Conservation (phyloP, 2,888 invertebrate species). For the Ischnus inquisitorius region DNA sequence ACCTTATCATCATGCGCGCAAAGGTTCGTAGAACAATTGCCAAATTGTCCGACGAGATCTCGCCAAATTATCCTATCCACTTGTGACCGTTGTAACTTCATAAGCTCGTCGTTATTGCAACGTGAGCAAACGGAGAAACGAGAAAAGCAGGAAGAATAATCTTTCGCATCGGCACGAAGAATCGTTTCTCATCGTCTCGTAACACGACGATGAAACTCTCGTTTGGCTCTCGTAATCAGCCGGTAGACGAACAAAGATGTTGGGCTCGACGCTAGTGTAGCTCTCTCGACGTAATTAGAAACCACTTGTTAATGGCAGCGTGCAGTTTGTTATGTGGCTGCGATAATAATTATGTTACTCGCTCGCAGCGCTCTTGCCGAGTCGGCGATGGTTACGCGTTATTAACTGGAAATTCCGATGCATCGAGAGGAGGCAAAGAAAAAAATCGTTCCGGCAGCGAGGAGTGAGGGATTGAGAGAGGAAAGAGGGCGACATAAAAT, state of each 20-base stretch:
- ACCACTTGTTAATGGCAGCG: slow-evolving; percentile 60
- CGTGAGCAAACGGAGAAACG: slow-evolving; percentile 2
- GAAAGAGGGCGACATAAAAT: slow-evolving; percentile 16
- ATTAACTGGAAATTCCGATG: neutral
- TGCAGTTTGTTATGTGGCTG: slow-evolving; percentile 37
- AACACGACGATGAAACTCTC: slow-evolving; percentile 1
- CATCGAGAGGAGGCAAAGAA: neutral
- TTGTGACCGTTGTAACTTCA: neutral
- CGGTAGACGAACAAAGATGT: slow-evolving; percentile 29
- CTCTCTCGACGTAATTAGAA: slow-evolving; percentile 58
- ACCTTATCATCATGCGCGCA: slow-evolving; percentile 23
- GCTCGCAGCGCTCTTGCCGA: neutral
- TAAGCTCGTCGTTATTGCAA: slow-evolving; percentile 4
- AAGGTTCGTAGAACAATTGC: slow-evolving; percentile 28
- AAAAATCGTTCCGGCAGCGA: neutral
- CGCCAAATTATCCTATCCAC: neutral
- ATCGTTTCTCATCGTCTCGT: neutral
- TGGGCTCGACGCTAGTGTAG: neutral
- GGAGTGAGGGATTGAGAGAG: neutral
- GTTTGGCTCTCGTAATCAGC: slow-evolving; percentile 14
- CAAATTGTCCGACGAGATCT: slow-evolving; percentile 14
- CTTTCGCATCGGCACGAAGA: slow-evolving; percentile 6
- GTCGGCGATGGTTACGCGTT: neutral
- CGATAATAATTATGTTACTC: slow-evolving; percentile 28
- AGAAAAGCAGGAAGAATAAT: neutral